Conservation (phyloP, 2,888 invertebrate genomes). For the Tetragonula carbonaria region DNA sequence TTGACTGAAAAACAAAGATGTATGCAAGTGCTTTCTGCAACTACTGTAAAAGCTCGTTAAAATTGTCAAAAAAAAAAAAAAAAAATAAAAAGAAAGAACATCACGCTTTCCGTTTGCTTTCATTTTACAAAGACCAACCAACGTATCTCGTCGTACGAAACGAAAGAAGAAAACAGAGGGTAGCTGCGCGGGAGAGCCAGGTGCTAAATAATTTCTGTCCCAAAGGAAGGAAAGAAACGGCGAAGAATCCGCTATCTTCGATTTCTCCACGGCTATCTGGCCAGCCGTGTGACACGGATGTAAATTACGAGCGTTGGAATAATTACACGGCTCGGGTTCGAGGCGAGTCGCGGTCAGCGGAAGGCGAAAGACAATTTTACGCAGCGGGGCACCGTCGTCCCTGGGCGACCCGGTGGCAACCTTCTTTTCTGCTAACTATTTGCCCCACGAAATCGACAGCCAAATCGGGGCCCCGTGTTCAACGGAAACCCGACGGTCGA, state of each 20-base stretch:
- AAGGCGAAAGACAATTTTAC: constrained; percentile 84
- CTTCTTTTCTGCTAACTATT: constrained; percentile 76
- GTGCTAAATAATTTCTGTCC: constrained; percentile 69
- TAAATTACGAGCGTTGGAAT: constrained; percentile 82
- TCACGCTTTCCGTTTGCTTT: background rate
- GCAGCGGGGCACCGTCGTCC: constrained; percentile 78
- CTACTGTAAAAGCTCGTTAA: too few relatives aligned
- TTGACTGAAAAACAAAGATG: too few relatives aligned
- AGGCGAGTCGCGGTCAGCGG: constrained; percentile 77
- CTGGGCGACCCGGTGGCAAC: constrained; percentile 73
- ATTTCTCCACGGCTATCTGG: constrained; percentile 65
- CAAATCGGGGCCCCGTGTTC: constrained; percentile 51
- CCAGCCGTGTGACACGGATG: constrained; percentile 67
- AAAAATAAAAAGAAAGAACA: too few relatives aligned
- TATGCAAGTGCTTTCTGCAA: too few relatives aligned
- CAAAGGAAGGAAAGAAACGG: constrained; percentile 54
- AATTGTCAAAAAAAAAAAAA: too few relatives aligned
- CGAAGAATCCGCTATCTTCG: constrained; percentile 67
- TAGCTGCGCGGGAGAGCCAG: constrained; percentile 44
- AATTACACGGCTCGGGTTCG: constrained; percentile 81
- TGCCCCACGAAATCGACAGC: constrained; percentile 81
- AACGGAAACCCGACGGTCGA: constrained; percentile 37
- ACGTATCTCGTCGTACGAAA: background rate
- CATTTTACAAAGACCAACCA: background rate
- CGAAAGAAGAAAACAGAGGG: constrained; percentile 38